Evolutionary conservation across 2,797 vertebrate species (phyloP), one percentile per base, ranked within the genome.

Genomic region (Cyclopterus lumpus): DNA sequence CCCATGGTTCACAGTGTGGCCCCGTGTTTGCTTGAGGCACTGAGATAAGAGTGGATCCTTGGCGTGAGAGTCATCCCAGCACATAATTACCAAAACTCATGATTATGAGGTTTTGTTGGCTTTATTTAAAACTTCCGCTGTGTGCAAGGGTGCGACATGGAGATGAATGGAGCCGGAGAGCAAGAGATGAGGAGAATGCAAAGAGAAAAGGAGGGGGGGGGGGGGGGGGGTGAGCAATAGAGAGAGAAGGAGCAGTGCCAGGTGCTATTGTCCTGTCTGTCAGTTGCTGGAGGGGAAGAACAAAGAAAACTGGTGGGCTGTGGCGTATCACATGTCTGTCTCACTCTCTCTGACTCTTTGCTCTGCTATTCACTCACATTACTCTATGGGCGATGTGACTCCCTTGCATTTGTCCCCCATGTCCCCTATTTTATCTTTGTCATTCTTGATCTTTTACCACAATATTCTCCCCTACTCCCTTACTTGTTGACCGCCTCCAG

Each of bases 251-350:
- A 89, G 86, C 83, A 28, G 55, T 90, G 88, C 85, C 86, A 85
- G 75, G 86, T 86, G 88, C 90, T 91, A 93, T 94, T 94, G 92
- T 94, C 90, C 91, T 51, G 79, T 92, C 91, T 93, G 93, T 94
- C 91, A 93, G 83, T 90, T 24, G 81, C 86, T 90, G 81, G 86
- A 90, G 81, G 77, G 73, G 61, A 46, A 61, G 88, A 91, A 94
- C 92, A 93, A 93, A 93, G 92, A 71, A 69, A 88, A 71, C 89
- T 86, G 85, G 84, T 90, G 90, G 87, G 81, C 87, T 89, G 86
- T 86, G 83, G 80, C 59, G 73, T 89, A 94, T 94, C 93, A 73
- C 86, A 93, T 94, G 86, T 92, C 92, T 71, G 80, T 71, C 88
- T 89, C 76, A 68, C 83, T 86, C 85, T 83, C 76, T 79, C 84